Evolutionary conservation across 1,140 invertebrate genomes (phyloP).

Genomic region (Lepidurus arcticus): DNA sequence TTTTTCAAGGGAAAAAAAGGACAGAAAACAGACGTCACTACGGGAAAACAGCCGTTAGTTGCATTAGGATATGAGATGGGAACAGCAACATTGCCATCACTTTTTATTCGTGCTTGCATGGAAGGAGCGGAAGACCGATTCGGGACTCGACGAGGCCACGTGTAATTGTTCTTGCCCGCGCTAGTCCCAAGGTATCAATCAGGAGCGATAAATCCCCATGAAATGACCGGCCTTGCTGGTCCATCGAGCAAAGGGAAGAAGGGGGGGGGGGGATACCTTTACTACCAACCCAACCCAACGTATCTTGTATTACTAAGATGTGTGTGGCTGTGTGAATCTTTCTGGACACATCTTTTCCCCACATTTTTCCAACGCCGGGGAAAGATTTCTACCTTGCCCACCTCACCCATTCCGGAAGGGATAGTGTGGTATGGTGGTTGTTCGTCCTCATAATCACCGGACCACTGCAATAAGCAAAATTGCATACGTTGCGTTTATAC

Average conservation of each 20-base stretch:
- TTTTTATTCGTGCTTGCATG: background rate
- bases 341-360: slow-evolving; percentile 4
- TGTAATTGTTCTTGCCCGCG: background rate
- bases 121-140: slow-evolving; percentile 5
- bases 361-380: background rate
- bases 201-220: slow-evolving; percentile 12
- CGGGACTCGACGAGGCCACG: background rate
- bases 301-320: background rate
- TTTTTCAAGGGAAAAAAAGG: too few species aligned
- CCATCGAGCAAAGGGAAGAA: slow-evolving; percentile 1
- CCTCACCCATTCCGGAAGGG: background rate
- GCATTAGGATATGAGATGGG: background rate
- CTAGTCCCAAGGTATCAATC: slow-evolving; percentile 18
- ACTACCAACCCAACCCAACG: background rate
- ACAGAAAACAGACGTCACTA: too few species aligned
- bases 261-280: background rate
- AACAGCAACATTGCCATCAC: background rate
- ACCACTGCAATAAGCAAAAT: slow-evolving; percentile 12
- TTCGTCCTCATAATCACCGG: background rate
- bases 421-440: background rate
- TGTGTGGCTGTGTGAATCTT: slow-evolving; percentile 11
- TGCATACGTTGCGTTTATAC: background rate
- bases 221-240: slow-evolving; percentile 1
- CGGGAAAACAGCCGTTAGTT: background rate
- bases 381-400: background rate